Percentiles rank a stretch among this genome's conserved stretches.
phyloP scores from a whole-genome alignment of 2,113 vertebrate species.

The Hemicordylus capensis region DNA sequence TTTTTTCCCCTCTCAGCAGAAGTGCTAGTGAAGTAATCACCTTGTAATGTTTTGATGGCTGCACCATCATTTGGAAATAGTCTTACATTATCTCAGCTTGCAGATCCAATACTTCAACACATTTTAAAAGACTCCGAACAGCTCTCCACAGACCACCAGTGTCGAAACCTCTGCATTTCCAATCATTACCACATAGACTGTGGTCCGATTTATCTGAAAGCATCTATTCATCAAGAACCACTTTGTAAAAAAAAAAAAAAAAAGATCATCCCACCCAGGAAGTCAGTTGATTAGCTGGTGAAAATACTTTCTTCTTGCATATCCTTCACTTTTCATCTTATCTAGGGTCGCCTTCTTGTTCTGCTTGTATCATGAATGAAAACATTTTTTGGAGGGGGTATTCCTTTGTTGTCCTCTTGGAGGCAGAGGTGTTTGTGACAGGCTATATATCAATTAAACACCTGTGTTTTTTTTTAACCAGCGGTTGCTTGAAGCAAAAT shows the following conservation, averaged over 20 bases:
- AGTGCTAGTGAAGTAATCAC: constrained; percentile 24
- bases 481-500: not conserved
- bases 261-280: constrained; percentile 14
- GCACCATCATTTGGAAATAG: constrained; percentile 39
- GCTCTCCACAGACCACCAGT: constrained; percentile 21
- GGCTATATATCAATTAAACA: not conserved
- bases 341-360: not conserved
- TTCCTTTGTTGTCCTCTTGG: not conserved
- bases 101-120: constrained; percentile 36
- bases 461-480: not conserved
- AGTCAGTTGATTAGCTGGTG: constrained; percentile 12
- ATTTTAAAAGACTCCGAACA: constrained; percentile 50
- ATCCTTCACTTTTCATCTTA: constrained; percentile 5
- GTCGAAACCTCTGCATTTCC: constrained; percentile 38
- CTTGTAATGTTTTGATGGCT: constrained; percentile 54
- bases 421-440: not conserved
- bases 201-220: constrained; percentile 56
- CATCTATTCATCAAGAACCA: constrained; percentile 24
- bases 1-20: not conserved
- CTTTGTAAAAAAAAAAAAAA: not conserved
- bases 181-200: constrained; percentile 21
- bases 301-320: constrained; percentile 6
- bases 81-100: constrained; percentile 62
- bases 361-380: not conserved
- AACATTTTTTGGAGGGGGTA: not conserved